Percentiles rank a stretch among this genome's conserved stretches.
phyloP scores from a whole-genome alignment of 2,888 invertebrate genomes.

The Neoscelio sp. region DNA sequence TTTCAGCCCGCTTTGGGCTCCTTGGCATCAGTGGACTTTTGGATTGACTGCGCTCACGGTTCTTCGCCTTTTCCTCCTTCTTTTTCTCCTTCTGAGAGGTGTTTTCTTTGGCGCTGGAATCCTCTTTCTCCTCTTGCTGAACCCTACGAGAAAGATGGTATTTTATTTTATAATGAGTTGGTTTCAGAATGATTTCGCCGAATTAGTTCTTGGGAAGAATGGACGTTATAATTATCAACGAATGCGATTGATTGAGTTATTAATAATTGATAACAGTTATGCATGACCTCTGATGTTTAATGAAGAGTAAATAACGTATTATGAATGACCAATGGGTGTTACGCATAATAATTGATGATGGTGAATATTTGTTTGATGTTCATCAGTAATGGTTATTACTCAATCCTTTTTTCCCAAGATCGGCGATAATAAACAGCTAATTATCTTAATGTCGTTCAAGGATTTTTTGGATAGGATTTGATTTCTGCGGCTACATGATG shows the following conservation, averaged over 20 bases:
- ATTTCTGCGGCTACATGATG: constrained; percentile 17
- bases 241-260: no score
- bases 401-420: neutral
- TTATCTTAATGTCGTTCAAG: constrained; percentile 32
- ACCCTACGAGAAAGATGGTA: constrained; percentile 73
- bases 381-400: no score
- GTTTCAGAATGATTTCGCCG: constrained; percentile 1
- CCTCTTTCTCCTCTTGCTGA: constrained; percentile 81
- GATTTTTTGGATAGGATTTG: constrained; percentile 16
- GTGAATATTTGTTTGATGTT: no score
- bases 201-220: constrained; percentile 17
- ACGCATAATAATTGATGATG: no score
- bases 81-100: constrained; percentile 68
- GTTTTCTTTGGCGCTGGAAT: constrained; percentile 73
- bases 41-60: constrained; percentile 78
- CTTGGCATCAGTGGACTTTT: constrained; percentile 80
- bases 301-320: no score
- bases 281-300: no score
- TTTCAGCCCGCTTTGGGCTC: constrained; percentile 79
- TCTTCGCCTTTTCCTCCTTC: constrained; percentile 75
- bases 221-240: no score
- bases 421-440: neutral
- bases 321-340: no score
- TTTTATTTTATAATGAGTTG: constrained; percentile 27
- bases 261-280: no score